These are phyloP conservation scores for Papilio polytes DNA, from an alignment of 1,140 invertebrate genomes.

Conservation along the genomic window DNA sequence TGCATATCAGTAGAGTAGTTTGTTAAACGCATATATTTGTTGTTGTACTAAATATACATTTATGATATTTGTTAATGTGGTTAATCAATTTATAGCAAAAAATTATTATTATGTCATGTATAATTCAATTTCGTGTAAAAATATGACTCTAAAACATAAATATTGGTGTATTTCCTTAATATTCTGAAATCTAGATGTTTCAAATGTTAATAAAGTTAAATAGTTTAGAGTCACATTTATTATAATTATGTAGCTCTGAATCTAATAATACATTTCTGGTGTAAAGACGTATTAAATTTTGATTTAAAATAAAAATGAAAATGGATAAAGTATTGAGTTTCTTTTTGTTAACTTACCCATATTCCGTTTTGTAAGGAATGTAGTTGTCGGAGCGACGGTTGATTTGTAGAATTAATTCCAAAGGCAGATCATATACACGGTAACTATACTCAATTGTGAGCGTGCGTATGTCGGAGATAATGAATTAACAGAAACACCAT, in stretches of 20 bases:
- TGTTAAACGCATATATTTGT: conserved; percentile 59
- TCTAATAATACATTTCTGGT: conserved; percentile 74
- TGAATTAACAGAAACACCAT: too few species aligned
- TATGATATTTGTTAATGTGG: conserved; percentile 26
- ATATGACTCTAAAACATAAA: conserved; percentile 25
- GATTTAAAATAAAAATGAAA: conserved; percentile 78
- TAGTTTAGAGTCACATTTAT: conserved; percentile 82
- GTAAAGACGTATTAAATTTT: conserved; percentile 79
- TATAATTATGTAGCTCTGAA: conserved; percentile 72
- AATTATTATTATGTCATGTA: not conserved
- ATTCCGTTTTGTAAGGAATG: not conserved
- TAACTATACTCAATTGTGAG: too few species aligned
- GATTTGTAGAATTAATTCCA: too few species aligned
- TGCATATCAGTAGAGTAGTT: conserved; percentile 73
- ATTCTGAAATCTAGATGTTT: conserved; percentile 17
- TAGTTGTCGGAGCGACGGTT: too few species aligned
- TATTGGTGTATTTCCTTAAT: not conserved
- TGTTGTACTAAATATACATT: conserved; percentile 34
- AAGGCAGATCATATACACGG: too few species aligned
- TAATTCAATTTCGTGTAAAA: not conserved
- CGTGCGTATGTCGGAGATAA: too few species aligned
- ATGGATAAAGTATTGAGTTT: conserved; percentile 58
- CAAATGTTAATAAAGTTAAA: conserved; percentile 36
- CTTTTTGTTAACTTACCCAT: conserved; percentile 43
- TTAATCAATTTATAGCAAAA: not conserved